A percentile compares a stretch with the other conserved stretches of the same genome.
Evolutionary conservation across 2,113 vertebrate genomes (phyloP).

Genomic region (Enhydra lutris): DNA sequence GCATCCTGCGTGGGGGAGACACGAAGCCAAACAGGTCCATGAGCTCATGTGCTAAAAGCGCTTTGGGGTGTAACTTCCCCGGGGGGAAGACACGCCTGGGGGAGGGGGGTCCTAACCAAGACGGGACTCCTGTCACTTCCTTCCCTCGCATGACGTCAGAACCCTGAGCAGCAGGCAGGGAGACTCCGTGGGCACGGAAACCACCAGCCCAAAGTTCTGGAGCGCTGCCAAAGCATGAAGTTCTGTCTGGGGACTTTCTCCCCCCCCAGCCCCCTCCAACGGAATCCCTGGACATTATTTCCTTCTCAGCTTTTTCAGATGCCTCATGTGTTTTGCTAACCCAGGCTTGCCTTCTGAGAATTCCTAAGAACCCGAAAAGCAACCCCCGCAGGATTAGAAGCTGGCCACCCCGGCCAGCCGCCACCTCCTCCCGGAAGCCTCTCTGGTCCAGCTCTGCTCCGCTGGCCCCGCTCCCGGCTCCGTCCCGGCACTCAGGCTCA

Average conservation of each 20-base stretch:
- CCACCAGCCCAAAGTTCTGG: neutral
- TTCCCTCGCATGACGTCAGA: conserved; percentile 33
- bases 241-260: neutral
- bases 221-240: neutral
- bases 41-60: neutral
- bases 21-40: neutral
- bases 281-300: neutral
- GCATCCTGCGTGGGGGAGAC: neutral
- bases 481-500: fast-evolving
- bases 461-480: neutral
- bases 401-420: neutral
- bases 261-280: neutral
- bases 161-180: neutral
- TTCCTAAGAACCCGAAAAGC: neutral
- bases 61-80: neutral
- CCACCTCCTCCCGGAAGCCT: neutral
- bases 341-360: neutral
- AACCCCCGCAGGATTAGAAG: neutral
- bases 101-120: neutral
- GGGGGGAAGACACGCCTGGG: neutral
- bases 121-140: conserved; percentile 38
- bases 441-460: neutral
- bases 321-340: neutral
- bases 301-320: neutral
- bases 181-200: neutral